Conservation (phyloP, 2,797 vertebrate genomes). For the Mastacembelus armatus region DNA sequence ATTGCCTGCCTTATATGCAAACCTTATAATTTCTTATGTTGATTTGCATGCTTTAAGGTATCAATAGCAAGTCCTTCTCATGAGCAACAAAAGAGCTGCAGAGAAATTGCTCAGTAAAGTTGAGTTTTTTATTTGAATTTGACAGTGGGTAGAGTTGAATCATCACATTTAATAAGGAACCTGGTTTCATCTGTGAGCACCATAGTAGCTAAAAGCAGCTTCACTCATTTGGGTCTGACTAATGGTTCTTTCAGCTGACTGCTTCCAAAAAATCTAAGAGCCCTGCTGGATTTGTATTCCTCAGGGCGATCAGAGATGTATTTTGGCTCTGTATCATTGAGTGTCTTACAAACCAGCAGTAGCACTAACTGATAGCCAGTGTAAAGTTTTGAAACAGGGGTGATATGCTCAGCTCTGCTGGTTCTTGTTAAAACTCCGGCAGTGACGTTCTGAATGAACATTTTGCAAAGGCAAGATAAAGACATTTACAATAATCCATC, state of each 20-base stretch:
- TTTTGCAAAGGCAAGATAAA: no score
- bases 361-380: background rate
- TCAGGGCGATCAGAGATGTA: background rate
- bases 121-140: background rate
- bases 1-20: no score
- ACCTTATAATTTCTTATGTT: no score
- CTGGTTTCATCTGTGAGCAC: background rate
- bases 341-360: background rate
- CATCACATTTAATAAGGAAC: background rate
- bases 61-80: no score
- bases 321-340: background rate
- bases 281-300: no score
- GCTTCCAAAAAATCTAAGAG: background rate
- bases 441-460: background rate
- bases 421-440: constrained; percentile 8
- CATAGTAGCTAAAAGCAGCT: background rate
- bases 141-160: background rate
- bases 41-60: no score
- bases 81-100: no score
- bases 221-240: no score
- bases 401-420: background rate
- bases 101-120: no score
- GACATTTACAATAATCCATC: no score
- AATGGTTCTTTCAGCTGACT: no score
- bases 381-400: background rate